Percentiles rank a stretch among this genome's conserved stretches.
Evolutionary conservation across 2,797 vertebrate species (phyloP).

Genomic region (Helarctos malayanus): DNA sequence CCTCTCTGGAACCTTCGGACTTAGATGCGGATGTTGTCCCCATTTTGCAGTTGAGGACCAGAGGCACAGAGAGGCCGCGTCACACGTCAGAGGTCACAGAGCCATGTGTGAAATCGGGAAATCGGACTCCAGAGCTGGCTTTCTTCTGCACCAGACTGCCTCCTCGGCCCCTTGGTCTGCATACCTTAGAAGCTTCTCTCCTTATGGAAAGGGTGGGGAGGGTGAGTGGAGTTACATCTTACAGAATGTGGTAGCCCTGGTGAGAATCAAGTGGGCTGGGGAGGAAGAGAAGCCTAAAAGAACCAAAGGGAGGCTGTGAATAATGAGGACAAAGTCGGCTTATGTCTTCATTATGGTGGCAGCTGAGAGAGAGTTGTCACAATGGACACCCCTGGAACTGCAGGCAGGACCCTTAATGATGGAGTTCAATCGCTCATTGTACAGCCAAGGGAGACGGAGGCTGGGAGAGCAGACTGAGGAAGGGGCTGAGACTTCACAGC

Average conservation of each 20-base stretch:
- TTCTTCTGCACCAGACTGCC: fast-evolving
- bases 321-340: neutral
- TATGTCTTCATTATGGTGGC: neutral
- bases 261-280: neutral
- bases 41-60: neutral
- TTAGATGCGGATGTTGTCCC: neutral
- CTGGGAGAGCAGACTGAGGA: neutral
- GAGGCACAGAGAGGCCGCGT: neutral
- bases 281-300: no score
- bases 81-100: neutral
- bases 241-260: neutral
- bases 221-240: fast-evolving
- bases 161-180: neutral
- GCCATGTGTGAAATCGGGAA: neutral
- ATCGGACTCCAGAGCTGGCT: neutral
- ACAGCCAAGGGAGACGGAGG: neutral
- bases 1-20: neutral
- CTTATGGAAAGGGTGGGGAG: neutral
- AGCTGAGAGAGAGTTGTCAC: neutral
- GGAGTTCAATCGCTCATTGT: neutral
- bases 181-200: no score
- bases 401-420: neutral
- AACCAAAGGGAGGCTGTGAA: neutral
- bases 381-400: neutral
- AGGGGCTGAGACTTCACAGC: neutral